These are phyloP conservation scores for Mustelus asterias DNA, from an alignment of 2,113 vertebrate species.

Conservation along the genomic window DNA sequence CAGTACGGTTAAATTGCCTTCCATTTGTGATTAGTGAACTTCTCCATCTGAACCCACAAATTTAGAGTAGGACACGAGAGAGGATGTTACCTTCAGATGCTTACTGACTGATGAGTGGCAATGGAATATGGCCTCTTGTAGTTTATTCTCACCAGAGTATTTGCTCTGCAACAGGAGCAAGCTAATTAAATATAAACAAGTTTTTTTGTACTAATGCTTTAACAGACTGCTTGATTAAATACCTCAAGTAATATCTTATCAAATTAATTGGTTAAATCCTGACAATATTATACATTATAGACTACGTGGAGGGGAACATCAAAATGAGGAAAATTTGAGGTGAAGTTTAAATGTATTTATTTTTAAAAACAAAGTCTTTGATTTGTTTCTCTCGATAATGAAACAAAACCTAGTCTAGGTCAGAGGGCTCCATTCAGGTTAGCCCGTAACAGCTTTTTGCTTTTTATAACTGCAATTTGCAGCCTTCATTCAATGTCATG, in stretches of 20 bases:
- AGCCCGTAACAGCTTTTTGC: background rate
- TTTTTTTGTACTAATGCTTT: background rate
- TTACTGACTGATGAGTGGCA: background rate
- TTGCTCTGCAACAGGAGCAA: background rate
- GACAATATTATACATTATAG: background rate
- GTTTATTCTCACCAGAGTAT: background rate
- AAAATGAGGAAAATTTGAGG: background rate
- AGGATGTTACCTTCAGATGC: background rate
- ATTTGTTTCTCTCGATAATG: background rate
- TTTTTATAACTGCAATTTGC: constrained; percentile 10
- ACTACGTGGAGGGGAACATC: background rate
- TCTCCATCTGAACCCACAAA: background rate
- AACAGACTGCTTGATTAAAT: background rate
- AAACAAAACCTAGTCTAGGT: background rate
- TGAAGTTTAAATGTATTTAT: background rate
- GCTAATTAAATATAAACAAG: background rate
- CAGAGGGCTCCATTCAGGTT: background rate
- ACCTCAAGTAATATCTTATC: background rate
- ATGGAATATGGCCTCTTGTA: background rate
- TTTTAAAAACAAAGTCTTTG: background rate
- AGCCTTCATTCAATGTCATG: constrained; percentile 35
- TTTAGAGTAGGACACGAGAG: background rate
- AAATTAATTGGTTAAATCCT: background rate
- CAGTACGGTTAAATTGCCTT: background rate
- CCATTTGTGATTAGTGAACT: background rate